These are phyloP conservation scores for Chaetodon trifasciatus DNA, from an alignment of 2,797 vertebrate genomes.

Conservation along the genomic window DNA sequence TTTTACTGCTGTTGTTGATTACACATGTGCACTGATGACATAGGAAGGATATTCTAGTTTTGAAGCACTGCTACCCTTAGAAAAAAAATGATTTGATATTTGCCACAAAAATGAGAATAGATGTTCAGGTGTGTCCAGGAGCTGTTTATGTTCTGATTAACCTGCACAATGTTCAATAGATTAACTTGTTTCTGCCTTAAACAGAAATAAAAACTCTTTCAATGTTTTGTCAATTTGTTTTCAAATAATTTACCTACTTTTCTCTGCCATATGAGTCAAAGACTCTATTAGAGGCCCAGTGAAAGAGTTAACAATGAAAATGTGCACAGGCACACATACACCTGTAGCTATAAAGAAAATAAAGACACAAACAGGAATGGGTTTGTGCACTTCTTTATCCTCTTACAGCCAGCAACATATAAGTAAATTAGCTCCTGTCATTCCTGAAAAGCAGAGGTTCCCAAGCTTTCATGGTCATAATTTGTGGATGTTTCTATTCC, in stretches of 20 bases:
- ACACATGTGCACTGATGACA: conserved; percentile 15
- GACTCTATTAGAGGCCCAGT: not conserved
- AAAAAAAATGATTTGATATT: not conserved
- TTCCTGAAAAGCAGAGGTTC: not conserved
- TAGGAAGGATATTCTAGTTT: not conserved
- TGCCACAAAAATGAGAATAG: not conserved
- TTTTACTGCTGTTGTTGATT: conserved; percentile 30
- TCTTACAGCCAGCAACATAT: not conserved
- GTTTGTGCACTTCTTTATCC: not conserved
- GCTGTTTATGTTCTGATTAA: conserved; percentile 9
- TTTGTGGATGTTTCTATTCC: not conserved
- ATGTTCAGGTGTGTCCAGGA: conserved; percentile 3
- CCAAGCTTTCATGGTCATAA: not conserved
- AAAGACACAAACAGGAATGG: not conserved
- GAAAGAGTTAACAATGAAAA: not conserved
- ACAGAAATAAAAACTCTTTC: conserved; percentile 8
- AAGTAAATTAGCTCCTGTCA: not conserved
- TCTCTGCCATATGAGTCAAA: not conserved
- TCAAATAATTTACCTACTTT: not conserved
- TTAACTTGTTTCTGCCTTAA: conserved; percentile 4
- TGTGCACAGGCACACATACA: not conserved
- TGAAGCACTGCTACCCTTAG: not conserved
- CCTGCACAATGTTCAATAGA: not conserved
- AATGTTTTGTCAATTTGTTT: no score
- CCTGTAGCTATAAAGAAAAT: no score